Percentiles rank a stretch among this genome's conserved stretches.
These are phyloP conservation scores for Wasmannia auropunctata DNA, from an alignment of 1,140 invertebrate genomes.

Conservation along the genomic window DNA sequence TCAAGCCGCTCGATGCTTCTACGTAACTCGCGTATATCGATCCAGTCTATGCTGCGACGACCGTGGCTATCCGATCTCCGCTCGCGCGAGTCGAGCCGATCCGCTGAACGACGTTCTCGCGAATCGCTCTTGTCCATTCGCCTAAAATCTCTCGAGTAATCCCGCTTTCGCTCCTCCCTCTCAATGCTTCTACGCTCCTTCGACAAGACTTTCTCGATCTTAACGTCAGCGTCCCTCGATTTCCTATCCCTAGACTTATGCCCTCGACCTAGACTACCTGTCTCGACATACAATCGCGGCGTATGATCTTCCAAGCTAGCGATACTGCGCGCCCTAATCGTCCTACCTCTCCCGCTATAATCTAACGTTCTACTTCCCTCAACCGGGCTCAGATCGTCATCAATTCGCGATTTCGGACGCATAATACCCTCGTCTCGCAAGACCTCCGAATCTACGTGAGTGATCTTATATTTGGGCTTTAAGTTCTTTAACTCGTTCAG, in stretches of 20 bases:
- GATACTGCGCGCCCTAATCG: constrained; percentile 79
- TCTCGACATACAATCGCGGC: constrained; percentile 74
- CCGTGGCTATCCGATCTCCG: constrained; percentile 65
- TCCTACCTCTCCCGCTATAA: constrained; percentile 64
- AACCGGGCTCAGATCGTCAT: constrained; percentile 81
- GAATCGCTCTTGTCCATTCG: constrained; percentile 75
- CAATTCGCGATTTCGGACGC: constrained; percentile 83
- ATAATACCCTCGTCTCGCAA: constrained; percentile 84
- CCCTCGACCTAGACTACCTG: constrained; percentile 81
- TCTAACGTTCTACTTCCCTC: constrained; percentile 71
- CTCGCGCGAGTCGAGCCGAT: constrained; percentile 75
- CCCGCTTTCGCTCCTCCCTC: constrained; percentile 78
- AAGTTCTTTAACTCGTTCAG: constrained; percentile 82
- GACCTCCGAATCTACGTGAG: constrained; percentile 83
- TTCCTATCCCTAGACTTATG: constrained; percentile 76
- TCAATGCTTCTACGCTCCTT: constrained; percentile 78
- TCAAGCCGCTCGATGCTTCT: constrained; percentile 80
- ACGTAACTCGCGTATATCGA: constrained; percentile 75
- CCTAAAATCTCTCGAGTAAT: constrained; percentile 78
- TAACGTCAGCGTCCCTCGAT: constrained; percentile 45
- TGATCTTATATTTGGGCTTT: constrained; percentile 83
- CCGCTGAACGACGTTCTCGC: constrained; percentile 77
- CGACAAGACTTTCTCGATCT: constrained; percentile 60
- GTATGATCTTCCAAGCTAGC: constrained; percentile 80
- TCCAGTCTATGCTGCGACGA: constrained; percentile 65